Base-by-base conservation (phyloP, 1,140 invertebrate genomes). In the Lucilia cuprina region DNA sequence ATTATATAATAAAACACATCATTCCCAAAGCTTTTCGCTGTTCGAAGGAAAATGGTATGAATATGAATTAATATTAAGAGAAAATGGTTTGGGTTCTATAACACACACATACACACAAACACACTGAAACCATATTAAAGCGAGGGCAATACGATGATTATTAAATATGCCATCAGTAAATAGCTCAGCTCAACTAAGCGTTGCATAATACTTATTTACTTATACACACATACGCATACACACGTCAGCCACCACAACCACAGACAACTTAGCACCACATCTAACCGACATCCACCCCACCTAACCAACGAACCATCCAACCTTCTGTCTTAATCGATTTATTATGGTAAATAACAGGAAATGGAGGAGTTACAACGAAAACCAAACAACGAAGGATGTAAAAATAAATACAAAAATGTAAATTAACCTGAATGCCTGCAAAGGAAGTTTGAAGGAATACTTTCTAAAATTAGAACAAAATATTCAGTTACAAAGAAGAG, bases 321-420 rank as follows among this genome's bases (percentile, higher is more conserved):
- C 19, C 34, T 9, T 19, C 77, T 17, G 19, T 30, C 60, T 70
- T 84, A 84, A 84, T 84, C 83, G 83, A 84, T 84, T 84, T 84
- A 82, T 84, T 84, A 84, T 84, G 83, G 83, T 84, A 82, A 82
- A 80, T 49, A 80, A 80, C 77, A 47, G 77, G 77, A 84, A 84
- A 70, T 82, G 47, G 55, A 47, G 12, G 12, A 78, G 49, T 70
- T 41, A 49, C 74, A 60, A 34, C 74, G 3, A 35, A 30, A 8
- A 78, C 34, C 70, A 17, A 74, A 74, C 70, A 12, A 19, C 21
- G 7, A 9, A 25, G 70, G 70, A 74, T 34, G 7, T 5, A 3
- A 41, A 41, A 41, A 41, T 14, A 19, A 47, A 80, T 78, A 84
- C 9, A n/a, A 55, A 74, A 82, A 84, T 84, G 77, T 82, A 84